Base-by-base conservation (phyloP, 2,797 vertebrate genomes). In the Sternarchorhynchus goeldii region DNA sequence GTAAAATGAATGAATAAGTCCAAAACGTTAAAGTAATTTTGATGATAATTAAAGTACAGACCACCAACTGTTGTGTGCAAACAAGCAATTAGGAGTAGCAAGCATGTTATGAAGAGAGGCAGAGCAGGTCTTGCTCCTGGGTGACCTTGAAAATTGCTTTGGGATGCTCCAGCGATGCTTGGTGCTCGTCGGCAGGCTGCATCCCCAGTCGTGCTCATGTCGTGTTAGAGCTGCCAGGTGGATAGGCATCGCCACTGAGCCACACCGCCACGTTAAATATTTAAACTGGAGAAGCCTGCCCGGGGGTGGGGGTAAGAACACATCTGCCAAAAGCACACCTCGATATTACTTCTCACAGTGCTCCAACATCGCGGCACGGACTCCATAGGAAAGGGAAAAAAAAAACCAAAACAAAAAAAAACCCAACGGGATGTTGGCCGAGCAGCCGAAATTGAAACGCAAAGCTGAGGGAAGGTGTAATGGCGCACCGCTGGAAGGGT, bases 401-500 rank as follows among this genome's bases (percentile, higher is more conserved):
- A 10, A 1, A 6, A 41, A 25, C 25, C 25, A 25, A n/a, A 25
- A n/a, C 12, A 25, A 29, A 55, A 17, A 32, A 29, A 75, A 76
- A 80, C 77, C 21, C 68, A 32, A 80, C 39, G 21, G 78, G 65
- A 70, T n/a, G 6, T 73, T 74, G 41, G 57, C 60, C 21, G 25
- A 50, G 45, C 68, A 82, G 66, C 75, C 31, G 82, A 81, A 85
- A 86, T 81, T 63, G 62, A 78, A 84, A 82, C 62, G 68, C 73
- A 80, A 82, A 68, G 75, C 72, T 53, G 77, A 73, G 75, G 55
- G 50, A 21, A 78, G 71, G 74, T 78, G 70, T 83, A 80, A 87
- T 80, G 79, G 80, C 57, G 62, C 74, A 65, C 77, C 75, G 74
- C 76, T 59, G 75, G 79, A 77, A 84, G 81, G 82, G 84, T 85